Base-by-base conservation (phyloP, 2,113 vertebrate species). In the Chloropsis cyanopogon region DNA sequence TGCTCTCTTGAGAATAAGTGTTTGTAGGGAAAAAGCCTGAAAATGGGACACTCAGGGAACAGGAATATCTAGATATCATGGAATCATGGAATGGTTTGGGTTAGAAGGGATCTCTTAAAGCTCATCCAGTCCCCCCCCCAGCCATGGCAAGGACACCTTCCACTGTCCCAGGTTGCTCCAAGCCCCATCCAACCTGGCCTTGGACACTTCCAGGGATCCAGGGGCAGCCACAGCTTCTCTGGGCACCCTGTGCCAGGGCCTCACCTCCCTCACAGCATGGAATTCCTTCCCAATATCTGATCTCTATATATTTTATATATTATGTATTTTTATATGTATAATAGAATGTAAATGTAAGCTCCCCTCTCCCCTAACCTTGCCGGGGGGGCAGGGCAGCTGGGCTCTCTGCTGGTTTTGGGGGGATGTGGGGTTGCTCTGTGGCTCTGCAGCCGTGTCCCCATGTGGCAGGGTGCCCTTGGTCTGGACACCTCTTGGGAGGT, bases 221-320 rank as follows among this genome's bases (percentile, higher is more conserved):
- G 53, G 26, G 33, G 11, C 46, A 86, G 53, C 63, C 83, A 19
- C 53, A 69, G 72, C 46, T 68, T 1, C 46, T 86, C n/a, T 72
- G 68, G 39, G 11, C 33, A 63, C 2, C 33, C 41, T 76, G 70
- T 57, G 60, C 52, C 63, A 52, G 61, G 21, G 21, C 21, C 53
- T 22, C 2, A 0, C 0, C 44, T 6, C 7, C 26, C 46, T 60
- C 46, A 12, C 14, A 52, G 53, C 0, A 1, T 14, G 1, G 3
- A 60, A 52, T 37, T 68, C 18, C 22, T 44, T 15, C 54, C 54
- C 1, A 33, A 19, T 4, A 26, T 26, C 31, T 44, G 13, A 37
- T 44, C 25, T 44, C 9, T 17, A 1, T 42, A 2, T 57, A 4
- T 35, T 57, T 52, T 21, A 13, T 8, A 1, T 14, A 41, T 37